Evolutionary conservation across 2,113 vertebrate species (phyloP), one percentile per base, ranked within the genome.

Genomic region (Alouatta palliata): DNA sequence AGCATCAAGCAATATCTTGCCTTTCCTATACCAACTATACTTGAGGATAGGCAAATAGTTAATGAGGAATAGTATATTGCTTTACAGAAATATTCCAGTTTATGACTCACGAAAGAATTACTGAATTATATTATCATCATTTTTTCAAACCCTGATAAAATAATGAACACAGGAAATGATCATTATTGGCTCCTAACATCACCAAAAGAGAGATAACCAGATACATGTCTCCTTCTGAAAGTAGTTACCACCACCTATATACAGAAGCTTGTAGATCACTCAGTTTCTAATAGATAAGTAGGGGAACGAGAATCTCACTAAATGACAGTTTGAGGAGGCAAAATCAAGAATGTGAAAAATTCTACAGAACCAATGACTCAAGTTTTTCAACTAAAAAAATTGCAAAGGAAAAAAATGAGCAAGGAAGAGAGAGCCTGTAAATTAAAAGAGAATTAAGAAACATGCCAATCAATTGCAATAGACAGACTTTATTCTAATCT

Each of bases 381-480:
- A 61, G 21, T 93, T 95, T 90, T 58, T 73, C 45, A 97, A 68
- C 27, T 70, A 91, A 83, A 43, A 43, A 86, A 61, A 27, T 35
- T 71, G n/a, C 61, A 91, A 94, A 56, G 16, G 54, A 83, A 66
- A 43, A 40, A 13, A 64, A 40, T 2, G 6, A 23, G 61, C 2
- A 11, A 20, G n/a, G 9, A 11, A 12, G 25, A 1, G 21, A 40
- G 0, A 79, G 6, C 30, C 64, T 58, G 56, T 80, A 87, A 82
- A 58, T 93, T 87, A 87, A 2, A 86, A 94, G 45, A 94, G 30
- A 92, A 90, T 87, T 90, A 90, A 96, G 45, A 87, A 43, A 73
- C 35, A 27, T 61, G 75, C 45, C 49, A 75, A 91, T 19, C 27
- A 91, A 88, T 27, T 66, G 2, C 37, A 96, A 79, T 35, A 5